These are phyloP conservation scores for Carcharodon carcharias DNA, from an alignment of 2,797 vertebrate species.

Conservation along the genomic window DNA sequence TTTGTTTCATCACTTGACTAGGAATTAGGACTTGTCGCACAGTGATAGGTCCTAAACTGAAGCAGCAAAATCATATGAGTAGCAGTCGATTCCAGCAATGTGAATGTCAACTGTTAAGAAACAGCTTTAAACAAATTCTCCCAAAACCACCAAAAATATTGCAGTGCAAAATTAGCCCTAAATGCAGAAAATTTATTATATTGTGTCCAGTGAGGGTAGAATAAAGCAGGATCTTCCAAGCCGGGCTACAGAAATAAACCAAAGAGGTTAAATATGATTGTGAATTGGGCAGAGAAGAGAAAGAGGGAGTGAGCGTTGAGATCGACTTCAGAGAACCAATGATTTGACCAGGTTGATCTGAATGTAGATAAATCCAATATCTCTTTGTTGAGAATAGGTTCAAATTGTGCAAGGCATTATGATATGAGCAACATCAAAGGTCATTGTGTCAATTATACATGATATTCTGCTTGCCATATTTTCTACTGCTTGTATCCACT, in stretches of 20 bases:
- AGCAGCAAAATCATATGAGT: not conserved
- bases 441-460: not conserved
- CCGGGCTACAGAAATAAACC: not conserved
- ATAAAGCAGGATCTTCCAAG: not conserved
- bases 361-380: not conserved
- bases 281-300: not conserved
- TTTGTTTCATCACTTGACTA: not conserved
- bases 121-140: not conserved
- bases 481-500: not conserved
- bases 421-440: not conserved
- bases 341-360: not conserved
- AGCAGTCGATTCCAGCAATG: not conserved
- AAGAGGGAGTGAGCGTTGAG: not conserved
- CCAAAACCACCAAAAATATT: not conserved
- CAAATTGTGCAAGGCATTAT: not conserved
- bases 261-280: not conserved
- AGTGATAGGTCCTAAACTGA: not conserved
- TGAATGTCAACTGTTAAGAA: not conserved
- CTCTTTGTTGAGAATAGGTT: not conserved
- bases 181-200: not conserved
- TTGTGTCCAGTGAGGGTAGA: not conserved
- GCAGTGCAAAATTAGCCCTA: not conserved
- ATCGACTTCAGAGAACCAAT: not conserved
- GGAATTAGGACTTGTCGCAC: not conserved
- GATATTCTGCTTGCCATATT: not conserved